These are phyloP conservation scores for Panthera tigris DNA, from an alignment of 2,113 vertebrate species.

Conservation along the genomic window DNA sequence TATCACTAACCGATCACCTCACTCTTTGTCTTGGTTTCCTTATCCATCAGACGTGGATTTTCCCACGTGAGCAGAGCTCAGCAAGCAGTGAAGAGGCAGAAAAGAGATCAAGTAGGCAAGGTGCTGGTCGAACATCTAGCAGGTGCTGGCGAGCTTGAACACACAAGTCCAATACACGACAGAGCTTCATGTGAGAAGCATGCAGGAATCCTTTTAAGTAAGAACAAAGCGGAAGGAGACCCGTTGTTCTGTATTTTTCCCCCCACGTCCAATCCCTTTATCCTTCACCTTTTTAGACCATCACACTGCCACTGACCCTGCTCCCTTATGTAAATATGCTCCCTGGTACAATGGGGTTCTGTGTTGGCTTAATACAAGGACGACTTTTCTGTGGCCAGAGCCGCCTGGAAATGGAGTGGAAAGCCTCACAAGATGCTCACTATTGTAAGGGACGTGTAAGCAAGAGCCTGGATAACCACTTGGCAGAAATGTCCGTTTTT, in stretches of 20 bases:
- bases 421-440: neutral
- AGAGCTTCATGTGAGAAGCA: neutral
- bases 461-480: neutral
- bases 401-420: neutral
- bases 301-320: neutral
- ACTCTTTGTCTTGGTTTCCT: neutral
- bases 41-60: neutral
- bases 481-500: neutral
- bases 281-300: neutral
- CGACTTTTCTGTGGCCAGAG: neutral
- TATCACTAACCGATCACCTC: neutral
- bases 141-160: fast-evolving
- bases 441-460: neutral
- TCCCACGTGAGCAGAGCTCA: neutral
- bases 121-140: neutral
- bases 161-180: too few species aligned
- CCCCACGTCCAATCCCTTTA: neutral
- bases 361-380: neutral
- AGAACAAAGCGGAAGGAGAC: neutral
- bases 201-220: neutral
- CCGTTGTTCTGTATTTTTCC: neutral
- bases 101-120: neutral
- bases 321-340: neutral
- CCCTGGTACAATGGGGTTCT: neutral
- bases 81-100: neutral